Evolutionary conservation across 2,113 vertebrate species (phyloP).

Genomic region (Gracilinanus agilis): DNA sequence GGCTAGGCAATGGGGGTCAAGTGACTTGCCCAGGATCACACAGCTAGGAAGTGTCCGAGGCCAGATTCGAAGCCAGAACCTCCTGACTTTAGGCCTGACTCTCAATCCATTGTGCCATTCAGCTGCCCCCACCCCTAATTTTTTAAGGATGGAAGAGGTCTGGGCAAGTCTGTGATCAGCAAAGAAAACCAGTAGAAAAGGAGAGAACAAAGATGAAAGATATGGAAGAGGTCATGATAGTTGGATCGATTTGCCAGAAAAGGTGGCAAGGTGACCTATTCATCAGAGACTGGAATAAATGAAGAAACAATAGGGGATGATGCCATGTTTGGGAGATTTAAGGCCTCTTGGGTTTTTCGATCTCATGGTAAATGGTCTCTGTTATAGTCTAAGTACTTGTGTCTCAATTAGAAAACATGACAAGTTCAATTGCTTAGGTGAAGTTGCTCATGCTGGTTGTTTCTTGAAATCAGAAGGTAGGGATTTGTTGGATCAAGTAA

Average conservation of each 20-base stretch:
- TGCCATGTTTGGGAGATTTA: not conserved
- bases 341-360: not conserved
- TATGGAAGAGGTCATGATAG: not conserved
- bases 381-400: not conserved
- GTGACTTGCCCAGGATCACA: no score
- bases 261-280: not conserved
- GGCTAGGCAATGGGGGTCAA: no score
- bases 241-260: not conserved
- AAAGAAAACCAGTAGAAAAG: not conserved
- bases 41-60: no score
- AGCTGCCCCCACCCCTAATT: not conserved
- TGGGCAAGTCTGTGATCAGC: not conserved
- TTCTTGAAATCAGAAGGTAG: not conserved
- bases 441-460: not conserved
- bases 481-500: slow-evolving; percentile 70
- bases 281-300: not conserved
- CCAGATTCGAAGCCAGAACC: no score
- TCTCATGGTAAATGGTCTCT: not conserved
- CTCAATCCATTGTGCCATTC: no score
- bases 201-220: not conserved
- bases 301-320: not conserved
- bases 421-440: slow-evolving; percentile 56
- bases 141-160: not conserved
- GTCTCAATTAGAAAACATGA: slow-evolving; percentile 39
- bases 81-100: no score